Evolutionary conservation across 2,888 invertebrate genomes (phyloP), one percentile per base, ranked within the genome.

Genomic region (Tenodera sinensis): DNA sequence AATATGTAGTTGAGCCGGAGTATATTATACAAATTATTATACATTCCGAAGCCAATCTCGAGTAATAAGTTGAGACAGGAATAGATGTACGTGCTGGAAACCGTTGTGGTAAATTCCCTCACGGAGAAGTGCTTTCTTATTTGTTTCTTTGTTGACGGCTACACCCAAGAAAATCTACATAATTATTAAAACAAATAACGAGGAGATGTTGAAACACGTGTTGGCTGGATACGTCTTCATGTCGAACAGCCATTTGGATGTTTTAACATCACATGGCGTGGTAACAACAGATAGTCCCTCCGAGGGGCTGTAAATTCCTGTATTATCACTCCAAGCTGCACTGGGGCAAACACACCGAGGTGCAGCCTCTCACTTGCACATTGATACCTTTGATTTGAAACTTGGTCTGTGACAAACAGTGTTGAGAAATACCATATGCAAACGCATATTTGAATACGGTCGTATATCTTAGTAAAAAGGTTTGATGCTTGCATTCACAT

Each of bases 141-240:
- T 71, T 34, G 42, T 42, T 42, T 84, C 42, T 84, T 84, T 84
- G 84, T 84, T 84, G 84, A 84, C 27, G 84, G 84, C 47, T 42
- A 84, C 84, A 84, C 84, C 84, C 84, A 84, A 71, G 54, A 71
- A 71, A 42, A 84, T 84, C 84, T 84, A 84, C 84, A 84, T 84
- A 84, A 84, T 84, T 84, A 84, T 84, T 84, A 25, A 84, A 84
- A 84, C 30, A 84, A 84, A 84, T 42, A 42, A 42, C 30, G 27
- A 84, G 30, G 54, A 71, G 54, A 71, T 71, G 54, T 71, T 71
- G 54, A 71, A 71, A 71, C 54, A 71, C 54, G 54, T 71, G 54
- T 71, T 71, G 14, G 54, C 54, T 71, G 54, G 15, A 71, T 71
- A 71, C 54, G 54, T 71, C 54, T 71, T 71, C 54, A 71, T 71